A percentile compares a stretch with the other conserved stretches of the same genome.
These are phyloP conservation scores for Mamestra brassicae DNA, from an alignment of 2,888 invertebrate genomes.

Conservation along the genomic window DNA sequence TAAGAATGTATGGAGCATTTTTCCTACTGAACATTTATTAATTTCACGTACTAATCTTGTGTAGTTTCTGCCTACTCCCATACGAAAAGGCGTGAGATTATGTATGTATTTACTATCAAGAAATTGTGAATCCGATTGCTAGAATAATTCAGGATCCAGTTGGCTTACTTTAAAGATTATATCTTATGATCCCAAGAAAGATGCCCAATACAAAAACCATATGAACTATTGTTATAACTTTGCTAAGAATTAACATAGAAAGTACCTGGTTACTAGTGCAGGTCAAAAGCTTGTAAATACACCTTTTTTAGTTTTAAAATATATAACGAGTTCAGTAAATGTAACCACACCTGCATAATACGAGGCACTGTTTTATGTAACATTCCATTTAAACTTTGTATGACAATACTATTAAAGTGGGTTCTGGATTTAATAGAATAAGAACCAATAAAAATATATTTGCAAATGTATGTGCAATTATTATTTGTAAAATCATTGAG, in stretches of 20 bases:
- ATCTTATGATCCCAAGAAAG: slow-evolving; percentile 14
- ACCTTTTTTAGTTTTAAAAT: slow-evolving; percentile 45
- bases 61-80: too few relatives aligned
- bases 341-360: slow-evolving; percentile 64
- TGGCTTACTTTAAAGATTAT: background rate
- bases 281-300: slow-evolving; percentile 62
- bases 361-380: slow-evolving; percentile 60
- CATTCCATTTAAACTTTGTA: slow-evolving; percentile 57
- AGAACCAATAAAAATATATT: slow-evolving; percentile 3
- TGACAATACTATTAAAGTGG: slow-evolving; percentile 36
- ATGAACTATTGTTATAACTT: slow-evolving; percentile 54
- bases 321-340: slow-evolving; percentile 38
- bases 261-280: slow-evolving; percentile 51
- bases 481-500: background rate
- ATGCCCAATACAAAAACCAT: slow-evolving; percentile 36
- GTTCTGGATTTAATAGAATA: slow-evolving; percentile 19
- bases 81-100: too few relatives aligned
- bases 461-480: background rate
- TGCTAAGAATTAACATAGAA: slow-evolving; percentile 53
- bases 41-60: background rate
- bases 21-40: background rate
- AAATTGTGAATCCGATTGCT: background rate
- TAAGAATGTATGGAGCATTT: slow-evolving; percentile 41
- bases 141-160: background rate
- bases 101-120: background rate